A percentile compares a stretch with the other conserved stretches of the same genome.
Evolutionary conservation across 2,888 invertebrate genomes (phyloP).

Genomic region (Plebejus argus): DNA sequence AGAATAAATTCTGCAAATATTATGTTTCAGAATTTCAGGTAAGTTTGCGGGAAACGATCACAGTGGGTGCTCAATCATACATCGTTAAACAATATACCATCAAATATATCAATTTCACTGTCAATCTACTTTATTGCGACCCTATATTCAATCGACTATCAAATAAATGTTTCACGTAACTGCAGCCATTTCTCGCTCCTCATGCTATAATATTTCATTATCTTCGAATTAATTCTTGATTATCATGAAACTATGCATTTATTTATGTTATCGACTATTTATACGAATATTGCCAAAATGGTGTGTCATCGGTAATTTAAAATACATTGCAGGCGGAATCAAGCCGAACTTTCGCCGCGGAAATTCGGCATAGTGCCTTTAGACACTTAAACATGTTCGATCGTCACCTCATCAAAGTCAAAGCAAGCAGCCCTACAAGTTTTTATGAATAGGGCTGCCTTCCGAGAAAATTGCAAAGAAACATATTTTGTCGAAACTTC

Average conservation of each 20-base stretch:
- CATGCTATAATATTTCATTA: not conserved
- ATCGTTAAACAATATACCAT: not conserved
- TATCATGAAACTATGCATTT: not conserved
- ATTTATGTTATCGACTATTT: too few relatives aligned
- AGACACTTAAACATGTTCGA: too few relatives aligned
- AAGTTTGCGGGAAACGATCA: not conserved
- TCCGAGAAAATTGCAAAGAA: not conserved
- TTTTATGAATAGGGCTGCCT: not conserved
- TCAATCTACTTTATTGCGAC: slow-evolving; percentile 1
- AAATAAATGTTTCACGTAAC: not conserved
- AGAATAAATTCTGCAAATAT: not conserved
- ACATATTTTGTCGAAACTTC: not conserved
- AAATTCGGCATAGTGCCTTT: too few relatives aligned
- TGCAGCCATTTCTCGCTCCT: not conserved
- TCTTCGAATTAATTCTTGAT: not conserved
- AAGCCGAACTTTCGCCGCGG: too few relatives aligned
- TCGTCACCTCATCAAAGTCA: too few relatives aligned
- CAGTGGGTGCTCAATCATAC: not conserved
- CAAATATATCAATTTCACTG: slow-evolving; percentile 13
- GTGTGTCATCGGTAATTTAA: too few relatives aligned
- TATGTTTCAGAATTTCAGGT: not conserved
- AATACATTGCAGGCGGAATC: too few relatives aligned
- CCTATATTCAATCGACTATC: not conserved
- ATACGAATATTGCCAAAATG: too few relatives aligned
- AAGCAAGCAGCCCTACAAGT: too few relatives aligned